Conservation (phyloP, 2,113 vertebrate species). For the Podocnemis expansa region DNA sequence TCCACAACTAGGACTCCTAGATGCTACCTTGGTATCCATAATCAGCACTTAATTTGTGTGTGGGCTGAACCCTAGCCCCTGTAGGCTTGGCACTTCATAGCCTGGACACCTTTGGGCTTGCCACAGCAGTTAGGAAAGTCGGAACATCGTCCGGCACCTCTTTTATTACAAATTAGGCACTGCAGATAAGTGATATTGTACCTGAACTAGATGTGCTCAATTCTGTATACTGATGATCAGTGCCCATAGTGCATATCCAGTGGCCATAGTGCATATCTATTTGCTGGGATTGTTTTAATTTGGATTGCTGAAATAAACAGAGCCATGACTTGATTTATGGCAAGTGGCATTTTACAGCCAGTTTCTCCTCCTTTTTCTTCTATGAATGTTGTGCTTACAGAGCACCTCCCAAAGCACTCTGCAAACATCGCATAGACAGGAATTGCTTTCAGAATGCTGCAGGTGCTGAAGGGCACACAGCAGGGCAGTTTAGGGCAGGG, state of each 20-base stretch:
- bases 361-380: neutral
- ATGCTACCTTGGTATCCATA: neutral
- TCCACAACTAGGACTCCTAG: neutral
- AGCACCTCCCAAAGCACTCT: neutral
- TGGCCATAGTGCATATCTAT: neutral
- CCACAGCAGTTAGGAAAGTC: neutral
- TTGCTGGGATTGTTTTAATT: too few species aligned
- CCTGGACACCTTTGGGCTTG: neutral
- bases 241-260: neutral
- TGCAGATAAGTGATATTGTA: neutral
- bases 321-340: neutral
- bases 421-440: neutral
- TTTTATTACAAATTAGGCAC: neutral
- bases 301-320: neutral
- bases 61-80: too few species aligned
- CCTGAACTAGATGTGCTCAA: neutral
- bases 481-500: neutral
- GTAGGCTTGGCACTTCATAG: neutral
- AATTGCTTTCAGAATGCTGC: neutral
- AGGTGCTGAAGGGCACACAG: neutral
- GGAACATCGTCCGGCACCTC: neutral
- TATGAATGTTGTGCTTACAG: neutral
- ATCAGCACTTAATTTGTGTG: neutral
- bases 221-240: neutral
- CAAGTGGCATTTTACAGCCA: neutral